Evolutionary conservation across 2,113 vertebrate genomes (phyloP).

Genomic region (Micronycteris hirsuta): DNA sequence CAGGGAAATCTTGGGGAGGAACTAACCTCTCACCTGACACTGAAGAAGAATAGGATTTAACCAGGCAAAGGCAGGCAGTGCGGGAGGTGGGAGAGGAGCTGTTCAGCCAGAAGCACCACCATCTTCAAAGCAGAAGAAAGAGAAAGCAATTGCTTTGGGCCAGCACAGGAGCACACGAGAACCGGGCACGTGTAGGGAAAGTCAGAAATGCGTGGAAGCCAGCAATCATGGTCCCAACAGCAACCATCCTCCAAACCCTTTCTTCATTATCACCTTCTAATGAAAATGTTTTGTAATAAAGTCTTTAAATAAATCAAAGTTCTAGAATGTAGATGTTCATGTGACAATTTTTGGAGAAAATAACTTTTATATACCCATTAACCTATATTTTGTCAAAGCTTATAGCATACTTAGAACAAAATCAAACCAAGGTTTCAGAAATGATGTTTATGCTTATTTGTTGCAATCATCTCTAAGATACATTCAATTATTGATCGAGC

Average conservation of each 20-base stretch:
- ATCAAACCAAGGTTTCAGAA: neutral
- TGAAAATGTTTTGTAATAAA: neutral
- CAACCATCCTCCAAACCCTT: neutral
- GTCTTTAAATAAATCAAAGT: neutral
- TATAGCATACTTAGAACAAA: neutral
- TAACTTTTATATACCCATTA: neutral
- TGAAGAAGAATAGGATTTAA: neutral
- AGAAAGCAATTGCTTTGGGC: neutral
- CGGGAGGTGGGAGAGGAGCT: neutral
- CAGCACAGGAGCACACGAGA: accelerated
- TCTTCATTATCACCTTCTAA: neutral
- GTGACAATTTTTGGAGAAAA: neutral
- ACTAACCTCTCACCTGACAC: neutral
- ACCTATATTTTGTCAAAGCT: neutral
- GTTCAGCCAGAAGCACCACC: neutral
- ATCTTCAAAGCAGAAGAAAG: neutral
- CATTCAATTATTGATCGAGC: neutral
- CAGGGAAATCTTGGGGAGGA: neutral
- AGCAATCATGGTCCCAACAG: no score
- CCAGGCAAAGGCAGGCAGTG: neutral
- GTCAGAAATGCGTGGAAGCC: neutral
- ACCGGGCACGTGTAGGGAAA: accelerated
- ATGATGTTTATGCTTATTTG: neutral
- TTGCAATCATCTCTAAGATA: neutral
- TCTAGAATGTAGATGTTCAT: neutral